Base-by-base conservation (phyloP, 2,888 invertebrate genomes). In the Calameuta pallipes region DNA sequence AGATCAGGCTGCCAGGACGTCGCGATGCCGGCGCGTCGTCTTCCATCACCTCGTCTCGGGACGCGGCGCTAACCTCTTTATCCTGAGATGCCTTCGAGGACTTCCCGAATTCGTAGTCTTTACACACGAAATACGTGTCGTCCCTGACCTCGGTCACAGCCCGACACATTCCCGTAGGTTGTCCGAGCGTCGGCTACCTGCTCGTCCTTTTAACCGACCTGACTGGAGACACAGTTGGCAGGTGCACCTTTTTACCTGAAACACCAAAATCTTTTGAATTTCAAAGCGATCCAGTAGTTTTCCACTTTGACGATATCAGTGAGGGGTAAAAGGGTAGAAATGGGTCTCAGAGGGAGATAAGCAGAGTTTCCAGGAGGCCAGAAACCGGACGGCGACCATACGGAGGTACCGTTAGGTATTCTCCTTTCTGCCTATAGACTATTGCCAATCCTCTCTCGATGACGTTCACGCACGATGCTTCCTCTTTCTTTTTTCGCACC, bases 351-450 rank as follows among this genome's bases (percentile, higher is more conserved):
- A 6, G 41, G 23, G 2, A 15, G 41, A 41, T 23, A 23, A 41
- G 4, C 2, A 23, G 3, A 11, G 36, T 36, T 1, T 36, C 36
- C 36, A 12, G 12, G 12, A 12, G 36, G 36, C 36, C 23, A 56
- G 23, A 23, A 56, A 56, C 6, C 41, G 41, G 9, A 56, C 1
- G 41, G 23, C 23, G 6, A 2, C 23, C 23, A 9, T 23, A 56
- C 23, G 23, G 23, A 75, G 75, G 78, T 83, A 82, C 84, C 84
- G 84, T 83, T 84, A 83, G 84, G 82, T 82, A 83, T 80, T 82
- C 82, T 79, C 82, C 79, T 80, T 56, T 56, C 23, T 23, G 3
- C 33, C 33, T 33, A 3, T 33, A 6, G 9, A 23, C 6, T 56
- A 23, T 56, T 2, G 41, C 9, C 41, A 9, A 41, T 41, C 6